Base-by-base conservation (phyloP, 2,113 vertebrate species). In the Oncorhynchus nerka region DNA sequence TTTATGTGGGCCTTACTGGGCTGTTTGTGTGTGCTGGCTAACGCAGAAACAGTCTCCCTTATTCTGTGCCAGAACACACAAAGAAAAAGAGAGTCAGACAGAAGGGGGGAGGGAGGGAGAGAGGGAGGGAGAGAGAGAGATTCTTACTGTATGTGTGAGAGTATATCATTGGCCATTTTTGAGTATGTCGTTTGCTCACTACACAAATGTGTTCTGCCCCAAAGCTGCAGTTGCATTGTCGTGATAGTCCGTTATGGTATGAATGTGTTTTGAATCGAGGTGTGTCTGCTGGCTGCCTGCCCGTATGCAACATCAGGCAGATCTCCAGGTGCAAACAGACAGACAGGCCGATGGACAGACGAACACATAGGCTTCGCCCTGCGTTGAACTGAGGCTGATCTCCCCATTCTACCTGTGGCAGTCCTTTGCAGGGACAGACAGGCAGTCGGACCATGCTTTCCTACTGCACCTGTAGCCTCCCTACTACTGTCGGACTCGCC, bases 51-150 rank as follows among this genome's bases (percentile, higher is more conserved):
- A 39, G 34, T 79, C 81, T 78, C 79, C 77, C 75, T 82, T 51
- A 76, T 83, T 84, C 75, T 67, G 74, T 61, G 78, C 72, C 73
- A 79, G 82, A 80, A 84, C 72, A 80, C 71, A 75, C 77, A 79
- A n/a, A 64, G 19, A 11, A 45, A 39, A 39, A 22, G 13, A 61
- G 1, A 48, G 78, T 87, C 66, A 64, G 72, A 83, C 4, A 76
- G 3, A 45, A 16, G 39, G 4, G 70, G 81, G 11, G n/a, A 62
- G 55, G 9, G 59, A 24, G 61, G 22, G 30, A 49, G 24, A n/a
- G 61, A 70, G 30, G 20, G 15, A 16, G 32, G 5, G 61, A 39
- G 72, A 62, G n/a, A 62, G n/a, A n/a, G n/a, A n/a, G 59, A 2
- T 51, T 28, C 28, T 13, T 48, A 48, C 16, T 61, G 49, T 72